phyloP scores from a whole-genome alignment of 37 sponge, comb jelly and placozoan genomes.

The Hormiphora californensis region DNA sequence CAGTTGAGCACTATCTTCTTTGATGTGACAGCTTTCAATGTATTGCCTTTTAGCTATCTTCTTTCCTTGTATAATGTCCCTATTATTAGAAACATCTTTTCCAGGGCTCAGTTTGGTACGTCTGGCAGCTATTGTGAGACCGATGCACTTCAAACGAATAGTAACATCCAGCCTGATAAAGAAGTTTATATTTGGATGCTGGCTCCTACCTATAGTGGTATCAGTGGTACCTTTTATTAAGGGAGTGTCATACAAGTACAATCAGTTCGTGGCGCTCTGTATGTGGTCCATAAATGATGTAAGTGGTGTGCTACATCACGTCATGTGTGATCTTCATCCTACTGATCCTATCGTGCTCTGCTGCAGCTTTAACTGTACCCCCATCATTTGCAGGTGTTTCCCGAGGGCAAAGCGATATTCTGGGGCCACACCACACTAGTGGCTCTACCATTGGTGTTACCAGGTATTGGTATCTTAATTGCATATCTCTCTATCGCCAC shows the following conservation, averaged over 20 bases:
- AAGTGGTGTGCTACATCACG: neutral
- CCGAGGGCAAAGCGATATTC: neutral
- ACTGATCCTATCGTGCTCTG: too few relatives aligned
- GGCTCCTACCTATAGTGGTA: neutral
- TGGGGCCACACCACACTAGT: slow-evolving; percentile 3
- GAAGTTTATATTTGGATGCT: neutral
- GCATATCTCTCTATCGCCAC: neutral
- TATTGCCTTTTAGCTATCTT: too few relatives aligned
- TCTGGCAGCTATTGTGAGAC: neutral
- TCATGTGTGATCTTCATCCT: neutral
- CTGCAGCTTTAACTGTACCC: too few relatives aligned
- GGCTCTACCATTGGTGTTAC: slow-evolving; percentile 1
- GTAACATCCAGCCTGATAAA: neutral
- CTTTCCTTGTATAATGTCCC: too few relatives aligned
- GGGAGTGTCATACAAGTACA: neutral
- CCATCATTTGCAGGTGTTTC: neutral
- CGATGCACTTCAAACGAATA: slow-evolving; percentile 7
- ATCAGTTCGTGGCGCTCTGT: neutral
- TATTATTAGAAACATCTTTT: too few relatives aligned
- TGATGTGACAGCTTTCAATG: too few relatives aligned
- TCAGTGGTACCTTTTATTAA: slow-evolving; percentile 5
- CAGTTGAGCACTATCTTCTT: too few relatives aligned
- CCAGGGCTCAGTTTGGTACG: slow-evolving; percentile 23
- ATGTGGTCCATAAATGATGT: slow-evolving; percentile 16
- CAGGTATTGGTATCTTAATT: neutral